Conservation (phyloP, 2,888 invertebrate genomes). For the Sminthurides aquaticus region DNA sequence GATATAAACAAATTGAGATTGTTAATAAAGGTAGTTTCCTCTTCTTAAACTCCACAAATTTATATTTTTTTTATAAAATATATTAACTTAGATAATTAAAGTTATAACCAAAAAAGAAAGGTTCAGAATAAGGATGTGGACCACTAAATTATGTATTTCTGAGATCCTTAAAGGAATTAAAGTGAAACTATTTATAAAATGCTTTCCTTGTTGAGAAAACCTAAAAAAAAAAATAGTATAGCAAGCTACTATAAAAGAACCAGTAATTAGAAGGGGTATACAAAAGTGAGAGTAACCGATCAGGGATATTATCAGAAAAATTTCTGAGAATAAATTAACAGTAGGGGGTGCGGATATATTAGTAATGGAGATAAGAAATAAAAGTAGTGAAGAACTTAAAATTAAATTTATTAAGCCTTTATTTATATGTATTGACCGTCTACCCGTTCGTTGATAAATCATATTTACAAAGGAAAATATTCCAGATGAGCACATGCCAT, state of each 20-base stretch:
- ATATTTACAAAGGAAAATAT: slow-evolving; percentile 32
- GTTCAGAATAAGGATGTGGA: slow-evolving; percentile 61
- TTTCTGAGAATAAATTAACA: slow-evolving; percentile 61
- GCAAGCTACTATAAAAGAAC: slow-evolving; percentile 59
- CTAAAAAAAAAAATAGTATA: slow-evolving; percentile 61
- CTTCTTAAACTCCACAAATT: slow-evolving; percentile 60
- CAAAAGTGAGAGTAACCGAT: slow-evolving; percentile 51
- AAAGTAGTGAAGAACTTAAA: slow-evolving; percentile 55
- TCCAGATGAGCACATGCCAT: slow-evolving; percentile 33
- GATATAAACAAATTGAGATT: slow-evolving; percentile 51
- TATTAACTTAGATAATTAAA: slow-evolving; percentile 54
- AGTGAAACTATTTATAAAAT: too few relatives aligned
- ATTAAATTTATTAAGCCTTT: slow-evolving; percentile 57
- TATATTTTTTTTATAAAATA: slow-evolving; percentile 62
- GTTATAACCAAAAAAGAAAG: slow-evolving; percentile 55
- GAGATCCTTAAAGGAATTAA: slow-evolving; percentile 57
- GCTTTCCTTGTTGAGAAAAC: slow-evolving; percentile 58
- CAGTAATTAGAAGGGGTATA: slow-evolving; percentile 54
- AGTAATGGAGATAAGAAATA: slow-evolving; percentile 58
- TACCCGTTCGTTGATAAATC: slow-evolving; percentile 30
- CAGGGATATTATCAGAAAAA: slow-evolving; percentile 58
- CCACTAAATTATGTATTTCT: slow-evolving; percentile 54
- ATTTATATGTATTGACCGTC: slow-evolving; percentile 58
- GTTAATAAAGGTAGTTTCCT: slow-evolving; percentile 53
- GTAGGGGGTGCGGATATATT: slow-evolving; percentile 63